Evolutionary conservation across 2,113 vertebrate genomes (phyloP), one percentile per base, ranked within the genome.

Genomic region (Sarotherodon lohbergeri): DNA sequence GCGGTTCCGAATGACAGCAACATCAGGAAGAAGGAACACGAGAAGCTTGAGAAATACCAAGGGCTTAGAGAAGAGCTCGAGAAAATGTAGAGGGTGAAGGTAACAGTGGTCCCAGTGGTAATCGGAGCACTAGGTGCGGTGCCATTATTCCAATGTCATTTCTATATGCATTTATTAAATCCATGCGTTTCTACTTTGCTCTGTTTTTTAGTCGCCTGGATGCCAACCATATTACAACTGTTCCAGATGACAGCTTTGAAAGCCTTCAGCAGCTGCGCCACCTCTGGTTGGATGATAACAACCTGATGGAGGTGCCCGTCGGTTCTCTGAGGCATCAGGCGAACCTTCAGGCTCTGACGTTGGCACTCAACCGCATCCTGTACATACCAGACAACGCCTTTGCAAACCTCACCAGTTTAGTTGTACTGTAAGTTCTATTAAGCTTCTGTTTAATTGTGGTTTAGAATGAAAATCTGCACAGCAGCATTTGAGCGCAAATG

Each of bases 211-310:
- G 99, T 88, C 98, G 99, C 24, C 95, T 99, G 55, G 99, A 99
- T 95, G 99, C 99, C 2, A 99, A 99, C 94, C 99, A 99, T 48
- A 99, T 99, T 29, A 97, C 97, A 29, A 91, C 94, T 6, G 98
- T 99, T 22, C 98, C 98, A 2, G 97, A 98, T 52, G 97, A 98
- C 93, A 99, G 99, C 83, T 99, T 99, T 43, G 97, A 99, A 94
- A 98, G 97, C 3, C 98, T 99, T 1, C 94, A 97, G 88, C 99
- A 99, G 94, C 92, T 99, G 27, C 97, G 99, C 43, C 98, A 99
- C 95, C 97, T 99, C 59, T 99, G 99, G 99, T 83, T 99, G 90
- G 99, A 99, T 41, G 99, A 99, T 94, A 99, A 99, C 96, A 98
- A 97, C 71, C 91, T 99, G 94, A 97, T 96, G 0, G 97, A 98